Conservation (phyloP, 2,113 vertebrate genomes). For the Bubalus kerabau region DNA sequence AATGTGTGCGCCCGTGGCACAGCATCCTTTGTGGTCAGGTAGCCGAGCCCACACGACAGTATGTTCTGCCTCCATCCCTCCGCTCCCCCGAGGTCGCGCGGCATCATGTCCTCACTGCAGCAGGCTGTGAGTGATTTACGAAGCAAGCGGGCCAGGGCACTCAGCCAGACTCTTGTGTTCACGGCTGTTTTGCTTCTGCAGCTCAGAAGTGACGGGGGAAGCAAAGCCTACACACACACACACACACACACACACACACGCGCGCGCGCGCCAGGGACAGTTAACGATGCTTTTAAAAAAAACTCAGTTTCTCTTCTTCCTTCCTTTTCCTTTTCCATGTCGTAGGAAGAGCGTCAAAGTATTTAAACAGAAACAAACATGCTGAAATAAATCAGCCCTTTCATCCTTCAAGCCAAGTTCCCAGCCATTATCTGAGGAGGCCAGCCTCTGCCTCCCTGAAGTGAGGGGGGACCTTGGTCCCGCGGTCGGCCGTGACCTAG, state of each 20-base stretch:
- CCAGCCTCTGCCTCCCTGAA: not conserved
- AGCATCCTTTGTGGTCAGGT: accelerated
- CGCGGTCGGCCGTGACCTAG: accelerated
- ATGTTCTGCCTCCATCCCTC: not conserved
- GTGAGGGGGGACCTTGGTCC: accelerated
- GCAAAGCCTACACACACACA: not conserved
- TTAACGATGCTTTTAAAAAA: not conserved
- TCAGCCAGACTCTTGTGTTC: not conserved
- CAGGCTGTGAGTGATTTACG: not conserved
- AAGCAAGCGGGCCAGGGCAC: not conserved
- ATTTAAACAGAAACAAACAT: conserved; percentile 5
- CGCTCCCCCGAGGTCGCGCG: not conserved
- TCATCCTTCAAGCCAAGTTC: not conserved
- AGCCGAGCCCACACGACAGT: accelerated
- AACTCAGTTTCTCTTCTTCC: not conserved
- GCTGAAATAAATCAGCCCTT: not conserved
- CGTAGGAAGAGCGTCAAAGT: conserved; percentile 1
- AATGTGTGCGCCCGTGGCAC: accelerated
- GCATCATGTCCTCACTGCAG: not conserved
- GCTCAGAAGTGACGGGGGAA: not conserved
- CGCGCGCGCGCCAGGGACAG: not conserved
- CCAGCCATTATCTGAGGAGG: not conserved
- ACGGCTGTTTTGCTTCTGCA: not conserved
- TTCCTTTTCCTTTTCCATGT: not conserved
- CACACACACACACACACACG: not conserved